A percentile compares a stretch with the other conserved stretches of the same genome.
Conservation (phyloP, 2,888 invertebrate genomes). For the Heteromyza rotundicornis region DNA sequence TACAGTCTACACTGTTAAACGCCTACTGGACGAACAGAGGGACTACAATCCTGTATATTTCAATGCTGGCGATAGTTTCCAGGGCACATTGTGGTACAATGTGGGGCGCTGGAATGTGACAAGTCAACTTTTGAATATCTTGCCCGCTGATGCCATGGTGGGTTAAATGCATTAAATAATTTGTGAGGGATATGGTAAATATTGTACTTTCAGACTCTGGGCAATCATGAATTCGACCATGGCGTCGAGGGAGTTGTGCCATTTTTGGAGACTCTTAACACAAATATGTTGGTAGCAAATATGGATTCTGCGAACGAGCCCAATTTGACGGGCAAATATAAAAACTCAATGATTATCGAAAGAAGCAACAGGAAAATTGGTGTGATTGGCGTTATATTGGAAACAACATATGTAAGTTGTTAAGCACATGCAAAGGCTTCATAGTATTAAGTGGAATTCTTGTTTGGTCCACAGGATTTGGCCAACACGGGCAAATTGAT, state of each 20-base stretch:
- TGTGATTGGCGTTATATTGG: conserved; percentile 77
- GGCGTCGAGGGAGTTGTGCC: conserved; percentile 74
- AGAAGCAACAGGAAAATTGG: conserved; percentile 74
- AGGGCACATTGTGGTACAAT: conserved; percentile 83
- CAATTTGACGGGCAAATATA: conserved; percentile 67
- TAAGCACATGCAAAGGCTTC: neutral
- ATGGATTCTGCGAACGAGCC: conserved; percentile 76
- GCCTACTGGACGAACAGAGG: conserved; percentile 61
- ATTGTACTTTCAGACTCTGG: conserved; percentile 69
- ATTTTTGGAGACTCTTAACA: conserved; percentile 69
- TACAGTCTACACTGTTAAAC: conserved; percentile 67
- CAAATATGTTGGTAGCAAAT: conserved; percentile 75
- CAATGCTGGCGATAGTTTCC: conserved; percentile 85
- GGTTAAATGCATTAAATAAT: conserved; percentile 3
- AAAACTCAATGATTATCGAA: conserved; percentile 71
- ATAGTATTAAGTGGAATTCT: neutral
- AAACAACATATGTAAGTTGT: conserved; percentile 69
- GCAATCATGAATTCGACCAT: conserved; percentile 88
- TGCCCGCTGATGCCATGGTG: conserved; percentile 80
- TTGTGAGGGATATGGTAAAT: neutral
- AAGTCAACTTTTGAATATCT: conserved; percentile 75
- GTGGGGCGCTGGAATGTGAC: conserved; percentile 77
- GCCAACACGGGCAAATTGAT: conserved; percentile 71
- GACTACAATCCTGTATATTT: conserved; percentile 70
- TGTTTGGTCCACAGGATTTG: conserved; percentile 65